These are phyloP conservation scores for Drosophila cognata DNA, from an alignment of 2,888 invertebrate species.

Conservation along the genomic window DNA sequence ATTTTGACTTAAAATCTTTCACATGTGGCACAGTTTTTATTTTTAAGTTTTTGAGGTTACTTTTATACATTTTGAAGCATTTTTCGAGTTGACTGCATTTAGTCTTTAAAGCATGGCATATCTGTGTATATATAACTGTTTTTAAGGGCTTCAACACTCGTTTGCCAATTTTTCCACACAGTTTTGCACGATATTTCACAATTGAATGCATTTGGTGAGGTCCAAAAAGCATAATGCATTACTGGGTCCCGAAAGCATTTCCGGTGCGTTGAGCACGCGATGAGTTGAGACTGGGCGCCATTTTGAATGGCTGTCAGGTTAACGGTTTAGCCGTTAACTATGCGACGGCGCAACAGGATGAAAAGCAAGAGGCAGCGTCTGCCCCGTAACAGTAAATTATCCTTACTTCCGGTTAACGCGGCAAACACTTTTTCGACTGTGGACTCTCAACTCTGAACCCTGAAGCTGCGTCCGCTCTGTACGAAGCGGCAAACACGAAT, in stretches of 20 bases:
- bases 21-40: conserved; percentile 35
- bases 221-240: conserved; percentile 40
- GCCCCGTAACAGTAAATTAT: conserved; percentile 47
- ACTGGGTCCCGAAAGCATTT: conserved; percentile 57
- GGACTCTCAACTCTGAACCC: conserved; percentile 19
- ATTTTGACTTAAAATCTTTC: conserved; percentile 21
- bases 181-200: conserved; percentile 41
- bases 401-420: conserved; percentile 75
- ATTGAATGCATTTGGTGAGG: conserved; percentile 35
- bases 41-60: conserved; percentile 42
- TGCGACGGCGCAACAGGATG: conserved; percentile 80
- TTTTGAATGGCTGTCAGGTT: conserved; percentile 29
- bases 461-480: conserved; percentile 67
- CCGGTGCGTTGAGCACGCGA: conserved; percentile 64
- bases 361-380: conserved; percentile 11
- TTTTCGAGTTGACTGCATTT: background rate
- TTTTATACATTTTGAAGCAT: conserved; percentile 9
- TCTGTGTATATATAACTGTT: background rate
- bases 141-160: conserved; percentile 3
- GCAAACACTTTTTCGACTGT: conserved; percentile 27
- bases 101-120: background rate
- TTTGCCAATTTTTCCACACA: conserved; percentile 34
- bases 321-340: conserved; percentile 32
- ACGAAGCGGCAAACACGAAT: conserved; percentile 74
- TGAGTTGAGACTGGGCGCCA: conserved; percentile 27